Conservation (phyloP, 2,888 invertebrate species). For the Campopleginae sp. region DNA sequence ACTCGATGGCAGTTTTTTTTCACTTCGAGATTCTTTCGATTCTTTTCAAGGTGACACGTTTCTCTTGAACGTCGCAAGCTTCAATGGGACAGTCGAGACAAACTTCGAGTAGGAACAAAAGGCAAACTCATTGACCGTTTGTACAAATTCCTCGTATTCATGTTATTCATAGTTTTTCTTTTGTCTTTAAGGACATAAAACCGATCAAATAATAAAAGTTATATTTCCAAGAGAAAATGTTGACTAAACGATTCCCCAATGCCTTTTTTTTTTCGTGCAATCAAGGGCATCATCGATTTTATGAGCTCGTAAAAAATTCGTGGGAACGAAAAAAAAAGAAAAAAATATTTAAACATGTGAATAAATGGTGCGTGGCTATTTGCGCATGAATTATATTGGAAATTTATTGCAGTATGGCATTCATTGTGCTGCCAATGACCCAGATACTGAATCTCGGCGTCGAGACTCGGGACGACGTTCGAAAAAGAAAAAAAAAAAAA, state of each 20-base stretch:
- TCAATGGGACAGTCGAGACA: not conserved
- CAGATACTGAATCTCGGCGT: not conserved
- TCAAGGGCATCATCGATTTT: not conserved
- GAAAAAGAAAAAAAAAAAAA: not conserved
- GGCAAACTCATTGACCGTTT: too few species aligned
- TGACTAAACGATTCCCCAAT: too few species aligned
- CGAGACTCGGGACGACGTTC: not conserved
- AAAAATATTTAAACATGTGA: slow-evolving; percentile 29
- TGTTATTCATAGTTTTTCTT: too few species aligned
- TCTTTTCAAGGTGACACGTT: not conserved
- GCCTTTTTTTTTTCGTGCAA: not conserved
- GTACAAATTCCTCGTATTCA: too few species aligned
- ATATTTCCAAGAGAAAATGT: too few species aligned
- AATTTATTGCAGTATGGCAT: not conserved
- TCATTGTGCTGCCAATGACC: not conserved
- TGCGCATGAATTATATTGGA: not conserved
- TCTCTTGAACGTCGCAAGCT: not conserved
- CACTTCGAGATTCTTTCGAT: not conserved
- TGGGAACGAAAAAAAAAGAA: not conserved
- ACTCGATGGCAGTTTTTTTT: not conserved
- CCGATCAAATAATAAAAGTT: too few species aligned
- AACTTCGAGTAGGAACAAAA: not conserved
- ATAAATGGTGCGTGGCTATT: slow-evolving; percentile 19
- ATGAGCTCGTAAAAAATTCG: slow-evolving; percentile 30
- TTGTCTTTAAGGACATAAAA: too few species aligned